Evolutionary conservation across 2,888 invertebrate species (phyloP), one percentile per base, ranked within the genome.

Genomic region (Amblyjoppa fuscipennis): DNA sequence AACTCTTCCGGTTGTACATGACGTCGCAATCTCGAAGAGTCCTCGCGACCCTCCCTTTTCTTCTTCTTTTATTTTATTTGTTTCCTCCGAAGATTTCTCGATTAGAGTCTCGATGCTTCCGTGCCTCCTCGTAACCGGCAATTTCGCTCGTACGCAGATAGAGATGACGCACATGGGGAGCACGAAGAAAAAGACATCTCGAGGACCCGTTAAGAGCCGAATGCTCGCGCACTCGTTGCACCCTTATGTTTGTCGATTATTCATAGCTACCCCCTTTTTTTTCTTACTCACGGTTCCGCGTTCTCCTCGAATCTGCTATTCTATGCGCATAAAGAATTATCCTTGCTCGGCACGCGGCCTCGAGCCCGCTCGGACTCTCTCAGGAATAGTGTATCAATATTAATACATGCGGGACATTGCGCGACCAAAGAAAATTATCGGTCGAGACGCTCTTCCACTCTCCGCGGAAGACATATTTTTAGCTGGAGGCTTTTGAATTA

Each of bases 1-100:
- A 90, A 70, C 69, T 31, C 53, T 85, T 79, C 16, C 81, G 74
- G 25, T 86, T 51, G 64, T 81, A 81, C 76, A 86, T 77, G 45
- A 77, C 70, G 16, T 70, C 64, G 53, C 74, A 56, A 51, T 77
- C 38, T 45, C 59, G 51, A 25, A 20, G 28, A 68, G 31, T 75
- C 53, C 51, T 56, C 2, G 51, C 73, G 53, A 28, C 13, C 25
- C 38, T 53, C 31, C 25, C 71, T 11, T 25, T 76, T 53, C 34
- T 82, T 76, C 64, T 68, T 34, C 45, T 25, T 28, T 28, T 61
- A 49, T 66, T 38, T 34, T 64, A 16, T 16, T 49, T 74, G 41
- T 28, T 20, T 74, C 49, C 64, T 34, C 28, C n/a, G 56, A 78
- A 49, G 56, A 64, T 25, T 11, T 25, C 76, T 13, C 28, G 59